Percentiles rank a stretch among this genome's conserved stretches.
Conservation (phyloP, 2,797 vertebrate genomes). For the Percopsis omiscomaycus region DNA sequence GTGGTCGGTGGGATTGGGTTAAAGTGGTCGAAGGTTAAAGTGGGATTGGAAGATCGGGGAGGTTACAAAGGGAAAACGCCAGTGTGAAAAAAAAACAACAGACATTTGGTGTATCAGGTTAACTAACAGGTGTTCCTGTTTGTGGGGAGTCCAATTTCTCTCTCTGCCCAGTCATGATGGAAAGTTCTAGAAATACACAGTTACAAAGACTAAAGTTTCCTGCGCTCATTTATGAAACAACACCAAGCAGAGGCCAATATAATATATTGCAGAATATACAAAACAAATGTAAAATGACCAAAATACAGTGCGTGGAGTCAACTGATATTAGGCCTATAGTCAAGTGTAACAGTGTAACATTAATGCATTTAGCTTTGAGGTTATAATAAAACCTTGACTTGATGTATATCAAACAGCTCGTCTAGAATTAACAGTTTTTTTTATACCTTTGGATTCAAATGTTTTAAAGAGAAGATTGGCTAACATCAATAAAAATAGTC, state of each 20-base stretch:
- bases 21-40: background rate
- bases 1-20: too few species aligned
- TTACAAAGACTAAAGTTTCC: background rate
- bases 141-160: constrained; percentile 56
- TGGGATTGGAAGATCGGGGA: background rate
- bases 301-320: background rate
- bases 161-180: constrained; percentile 39
- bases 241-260: background rate
- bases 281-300: background rate
- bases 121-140: constrained; percentile 42
- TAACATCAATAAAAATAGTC: too few species aligned
- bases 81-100: constrained; percentile 15
- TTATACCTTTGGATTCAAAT: too few species aligned
- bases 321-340: background rate
- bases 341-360: constrained; percentile 2
- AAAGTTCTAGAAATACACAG: constrained; percentile 27
- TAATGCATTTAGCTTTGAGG: background rate
- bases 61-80: background rate
- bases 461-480: too few species aligned
- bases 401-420: too few species aligned
- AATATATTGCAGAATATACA: constrained; percentile 1
- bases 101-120: constrained; percentile 56
- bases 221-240: background rate
- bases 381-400: background rate
- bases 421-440: too few species aligned